These are phyloP conservation scores for Drosophila nebulosa DNA, from an alignment of 1,140 invertebrate genomes.

Conservation along the genomic window DNA sequence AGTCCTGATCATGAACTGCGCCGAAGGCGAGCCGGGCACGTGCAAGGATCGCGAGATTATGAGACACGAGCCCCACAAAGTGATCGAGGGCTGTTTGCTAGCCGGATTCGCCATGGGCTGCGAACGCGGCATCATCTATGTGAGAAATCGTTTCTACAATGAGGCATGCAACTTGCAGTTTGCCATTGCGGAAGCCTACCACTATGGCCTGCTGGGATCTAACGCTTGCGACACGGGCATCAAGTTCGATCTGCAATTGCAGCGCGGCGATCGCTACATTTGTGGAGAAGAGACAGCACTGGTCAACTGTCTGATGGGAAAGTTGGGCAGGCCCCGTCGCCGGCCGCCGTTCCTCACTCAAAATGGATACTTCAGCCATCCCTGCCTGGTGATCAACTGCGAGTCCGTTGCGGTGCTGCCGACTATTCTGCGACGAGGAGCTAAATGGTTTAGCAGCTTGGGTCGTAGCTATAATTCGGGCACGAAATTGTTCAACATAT, in stretches of 20 bases:
- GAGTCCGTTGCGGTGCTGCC: constrained; percentile 98
- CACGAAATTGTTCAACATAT: constrained; percentile 98
- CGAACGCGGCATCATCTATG: constrained; percentile 98
- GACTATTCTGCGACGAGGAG: constrained; percentile 96
- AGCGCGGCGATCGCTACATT: constrained; percentile 97
- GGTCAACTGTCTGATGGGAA: constrained; percentile 98
- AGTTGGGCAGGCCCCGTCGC: constrained; percentile 97
- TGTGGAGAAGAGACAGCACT: constrained; percentile 99
- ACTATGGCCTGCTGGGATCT: constrained; percentile 96
- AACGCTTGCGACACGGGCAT: constrained; percentile 98
- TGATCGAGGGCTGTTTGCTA: constrained; percentile 97
- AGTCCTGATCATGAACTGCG: constrained; percentile 98
- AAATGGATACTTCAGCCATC: constrained; percentile 97
- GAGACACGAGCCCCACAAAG: constrained; percentile 98
- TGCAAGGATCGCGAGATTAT: constrained; percentile 99
- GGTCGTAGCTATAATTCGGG: constrained; percentile 96
- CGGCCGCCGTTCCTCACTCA: constrained; percentile 99
- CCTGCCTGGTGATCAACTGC: constrained; percentile 97
- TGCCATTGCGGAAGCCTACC: constrained; percentile 98
- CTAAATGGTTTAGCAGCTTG: constrained; percentile 96
- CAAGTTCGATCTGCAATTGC: constrained; percentile 98
- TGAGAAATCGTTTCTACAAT: constrained; percentile 99
- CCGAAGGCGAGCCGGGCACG: constrained; percentile 98
- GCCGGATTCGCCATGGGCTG: constrained; percentile 97
- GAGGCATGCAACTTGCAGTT: constrained; percentile 98